Evolutionary conservation across 2,797 vertebrate species (phyloP), one percentile per base, ranked within the genome.

Genomic region (Aselliscus stoliczkanus): DNA sequence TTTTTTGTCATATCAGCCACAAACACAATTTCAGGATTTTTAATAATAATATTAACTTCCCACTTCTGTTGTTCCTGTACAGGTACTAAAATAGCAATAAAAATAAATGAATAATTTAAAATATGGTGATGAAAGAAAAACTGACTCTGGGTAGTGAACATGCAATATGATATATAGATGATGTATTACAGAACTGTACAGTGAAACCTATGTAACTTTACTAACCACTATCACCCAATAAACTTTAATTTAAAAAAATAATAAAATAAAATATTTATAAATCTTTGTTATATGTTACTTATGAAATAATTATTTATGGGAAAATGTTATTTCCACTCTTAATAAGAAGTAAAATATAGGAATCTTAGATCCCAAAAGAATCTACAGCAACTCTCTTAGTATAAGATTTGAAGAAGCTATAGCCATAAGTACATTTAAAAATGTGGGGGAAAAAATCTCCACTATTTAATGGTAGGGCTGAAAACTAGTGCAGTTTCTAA

Each of bases 11-110:
- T 98, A 97, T 99, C 99, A 0, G 99, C 99, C 97, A 99, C 99
- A 97, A 99, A 99, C 34, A 99, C 99, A 31, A 99, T 99, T 98
- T 99, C 99, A 3, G 99, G 99, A 97, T 99, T 99, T 98, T 98
- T 99, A 97, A 99, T 98, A 75, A 98, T 14, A 58, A 99, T 97
- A 73, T 99, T 99, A 75, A 99, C 98, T 98, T 99, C 99, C 37
- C 98, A 99, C 77, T 99, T 99, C 47, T 98, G 98, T 67, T 98
- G 97, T 9, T 98, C 97, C 65, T 99, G 98, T 90, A 97, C 39
- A 92, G 98, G 85, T 88, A 93, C 99, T 99, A 98, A 94, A 96
- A 96, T 72, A 83, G 98, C 83, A 97, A 96, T 98, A 98, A 97
- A 92, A 95, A 95, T 91, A 87, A 96, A 17, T 97, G 34, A 87